Conservation (phyloP, 2,797 vertebrate species). For the Loriculus beryllinus region DNA sequence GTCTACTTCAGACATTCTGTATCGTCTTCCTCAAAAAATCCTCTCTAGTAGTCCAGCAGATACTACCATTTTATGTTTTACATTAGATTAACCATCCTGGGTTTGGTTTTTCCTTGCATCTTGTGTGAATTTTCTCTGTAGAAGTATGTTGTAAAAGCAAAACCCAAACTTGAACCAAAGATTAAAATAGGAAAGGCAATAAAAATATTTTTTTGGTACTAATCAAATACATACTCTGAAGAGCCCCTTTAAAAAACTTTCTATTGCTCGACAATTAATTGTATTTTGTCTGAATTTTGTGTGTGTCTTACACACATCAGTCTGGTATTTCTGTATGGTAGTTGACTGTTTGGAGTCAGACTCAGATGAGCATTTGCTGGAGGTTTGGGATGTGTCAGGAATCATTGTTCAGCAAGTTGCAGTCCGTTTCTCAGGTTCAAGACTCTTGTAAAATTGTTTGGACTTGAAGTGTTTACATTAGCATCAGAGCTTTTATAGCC, state of each 20-base stretch:
- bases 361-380: background rate
- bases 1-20: background rate
- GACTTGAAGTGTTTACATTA: background rate
- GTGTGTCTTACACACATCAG: background rate
- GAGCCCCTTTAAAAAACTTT: background rate
- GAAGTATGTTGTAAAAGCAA: background rate
- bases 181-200: background rate
- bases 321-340: background rate
- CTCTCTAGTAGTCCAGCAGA: background rate
- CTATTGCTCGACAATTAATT: background rate
- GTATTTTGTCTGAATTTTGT: background rate
- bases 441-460: background rate
- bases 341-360: background rate
- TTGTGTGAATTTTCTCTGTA: background rate
- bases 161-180: background rate
- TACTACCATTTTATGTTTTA: background rate
- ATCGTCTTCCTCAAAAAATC: background rate
- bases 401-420: background rate
- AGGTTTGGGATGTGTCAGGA: background rate
- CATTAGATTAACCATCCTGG: background rate
- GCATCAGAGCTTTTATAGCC: background rate
- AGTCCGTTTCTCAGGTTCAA: background rate
- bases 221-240: background rate
- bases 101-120: background rate
- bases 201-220: background rate